Conservation (phyloP, 2,113 vertebrate species). For the Cathartes aura region DNA sequence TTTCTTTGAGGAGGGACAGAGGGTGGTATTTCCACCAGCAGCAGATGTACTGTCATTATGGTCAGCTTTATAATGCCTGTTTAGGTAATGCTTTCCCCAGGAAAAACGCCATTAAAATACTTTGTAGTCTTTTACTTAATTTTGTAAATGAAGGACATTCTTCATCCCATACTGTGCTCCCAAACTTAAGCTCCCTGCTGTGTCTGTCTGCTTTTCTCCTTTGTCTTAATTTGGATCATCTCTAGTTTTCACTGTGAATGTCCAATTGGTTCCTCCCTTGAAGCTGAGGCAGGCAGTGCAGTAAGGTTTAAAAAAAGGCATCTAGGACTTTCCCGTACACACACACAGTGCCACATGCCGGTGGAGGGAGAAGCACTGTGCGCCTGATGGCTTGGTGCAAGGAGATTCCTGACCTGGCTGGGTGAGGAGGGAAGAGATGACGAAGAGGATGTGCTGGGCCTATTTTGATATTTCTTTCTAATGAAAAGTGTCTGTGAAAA, state of each 20-base stretch:
- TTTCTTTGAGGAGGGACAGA: background rate
- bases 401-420: background rate
- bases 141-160: background rate
- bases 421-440: background rate
- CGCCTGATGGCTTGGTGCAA: background rate
- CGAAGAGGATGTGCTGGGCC: background rate
- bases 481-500: background rate
- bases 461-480: background rate
- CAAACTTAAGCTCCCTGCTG: background rate
- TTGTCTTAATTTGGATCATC: background rate
- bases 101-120: background rate
- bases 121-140: background rate
- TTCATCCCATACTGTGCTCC: background rate
- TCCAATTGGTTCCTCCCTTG: background rate
- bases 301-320: background rate
- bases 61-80: background rate
- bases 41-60: background rate
- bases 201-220: background rate
- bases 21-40: background rate
- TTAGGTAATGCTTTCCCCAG: background rate
- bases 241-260: background rate
- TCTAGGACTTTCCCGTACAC: background rate
- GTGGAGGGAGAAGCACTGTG: background rate
- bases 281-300: background rate
- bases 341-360: fast-evolving